Base-by-base conservation (phyloP, 2,113 vertebrate species). In the Petrocephalus microphthalmus region DNA sequence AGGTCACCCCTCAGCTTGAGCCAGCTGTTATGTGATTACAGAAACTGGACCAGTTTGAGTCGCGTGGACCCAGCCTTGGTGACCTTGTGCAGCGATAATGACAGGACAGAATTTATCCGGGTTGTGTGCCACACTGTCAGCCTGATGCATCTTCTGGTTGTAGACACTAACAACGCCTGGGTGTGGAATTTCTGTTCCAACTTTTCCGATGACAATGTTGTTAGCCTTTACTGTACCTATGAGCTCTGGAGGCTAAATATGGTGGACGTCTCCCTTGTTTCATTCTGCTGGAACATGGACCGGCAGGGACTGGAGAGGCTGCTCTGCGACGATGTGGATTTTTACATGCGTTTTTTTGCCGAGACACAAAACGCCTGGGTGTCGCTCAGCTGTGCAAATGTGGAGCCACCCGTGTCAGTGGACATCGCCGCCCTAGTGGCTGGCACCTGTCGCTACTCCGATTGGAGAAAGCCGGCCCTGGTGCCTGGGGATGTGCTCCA, bases 261-360 rank as follows among this genome's bases (percentile, higher is more conserved):
- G 7, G 86, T 94, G 5, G 90, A 89, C 3, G 20, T 92, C 0
- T 33, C 90, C 22, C 71, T 96, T 25, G 89, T 96, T 85, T 90
- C 90, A 2, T 93, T 95, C 90, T 96, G 96, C 90, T 92, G 95
- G 92, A 91, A 11, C 20, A 89, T 93, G 64, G 95, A 96, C 84
- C 56, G 83, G 29, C 51, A 81, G 17, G 91, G 81, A n/a, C 89
- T 96, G 87, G 90, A 88, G 25, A n/a, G 2, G 0, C 88, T 93
- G 22, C 91, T 96, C 33, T 96, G 96, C 84, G 83, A 93, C 51
- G 87, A 94, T 84, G 88, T 90, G 0, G 90, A 91, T 5, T 93
- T 96, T 88, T 95, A 94, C 71, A 90, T 93, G 87, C 7, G 94
- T 47, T 51, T 96, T 37, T 92, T 93, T 52, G 93, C 94, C 89